Evolutionary conservation across 2,797 vertebrate species (phyloP).

Genomic region (Australoheros facetus): DNA sequence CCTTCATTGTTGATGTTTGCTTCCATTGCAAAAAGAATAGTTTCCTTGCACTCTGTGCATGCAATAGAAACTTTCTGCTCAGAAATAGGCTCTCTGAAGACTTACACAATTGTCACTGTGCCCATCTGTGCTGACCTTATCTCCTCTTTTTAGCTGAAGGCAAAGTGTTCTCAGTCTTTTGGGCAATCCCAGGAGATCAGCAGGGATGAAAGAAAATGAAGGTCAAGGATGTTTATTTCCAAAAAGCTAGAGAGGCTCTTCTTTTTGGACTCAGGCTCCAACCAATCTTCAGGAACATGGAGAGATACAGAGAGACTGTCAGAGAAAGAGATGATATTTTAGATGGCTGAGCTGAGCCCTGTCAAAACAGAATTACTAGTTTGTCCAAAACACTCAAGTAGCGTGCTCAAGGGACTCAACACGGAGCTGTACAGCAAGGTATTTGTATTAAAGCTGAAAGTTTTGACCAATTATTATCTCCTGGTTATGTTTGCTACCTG

Average conservation of each 20-base stretch:
- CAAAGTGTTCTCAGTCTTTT: slow-evolving; percentile 32
- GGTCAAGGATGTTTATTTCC: slow-evolving; percentile 51
- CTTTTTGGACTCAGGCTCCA: slow-evolving; percentile 12
- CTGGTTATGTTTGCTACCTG: neutral
- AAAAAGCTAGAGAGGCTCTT: slow-evolving; percentile 28
- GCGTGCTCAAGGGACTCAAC: neutral
- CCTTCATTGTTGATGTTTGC: slow-evolving; percentile 3
- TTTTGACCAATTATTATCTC: neutral
- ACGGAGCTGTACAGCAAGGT: neutral
- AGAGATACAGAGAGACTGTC: neutral
- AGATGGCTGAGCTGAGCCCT: slow-evolving; percentile 7
- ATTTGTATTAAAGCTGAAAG: neutral
- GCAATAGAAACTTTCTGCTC: slow-evolving; percentile 2
- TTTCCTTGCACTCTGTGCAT: neutral
- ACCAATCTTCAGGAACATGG: slow-evolving; percentile 5
- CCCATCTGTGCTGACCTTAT: slow-evolving; percentile 51
- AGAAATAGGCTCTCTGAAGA: slow-evolving; percentile 13
- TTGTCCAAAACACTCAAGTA: slow-evolving; percentile 14
- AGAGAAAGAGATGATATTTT: slow-evolving; percentile 17
- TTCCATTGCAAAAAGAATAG: neutral
- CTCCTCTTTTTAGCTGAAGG: slow-evolving; percentile 29
- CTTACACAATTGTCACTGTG: neutral
- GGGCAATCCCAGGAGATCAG: slow-evolving; percentile 41
- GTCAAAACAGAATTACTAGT: slow-evolving; percentile 27
- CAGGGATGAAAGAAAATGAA: slow-evolving; percentile 37